Evolutionary conservation across 1,140 invertebrate genomes (phyloP).

Genomic region (Neodiprion fabricii): DNA sequence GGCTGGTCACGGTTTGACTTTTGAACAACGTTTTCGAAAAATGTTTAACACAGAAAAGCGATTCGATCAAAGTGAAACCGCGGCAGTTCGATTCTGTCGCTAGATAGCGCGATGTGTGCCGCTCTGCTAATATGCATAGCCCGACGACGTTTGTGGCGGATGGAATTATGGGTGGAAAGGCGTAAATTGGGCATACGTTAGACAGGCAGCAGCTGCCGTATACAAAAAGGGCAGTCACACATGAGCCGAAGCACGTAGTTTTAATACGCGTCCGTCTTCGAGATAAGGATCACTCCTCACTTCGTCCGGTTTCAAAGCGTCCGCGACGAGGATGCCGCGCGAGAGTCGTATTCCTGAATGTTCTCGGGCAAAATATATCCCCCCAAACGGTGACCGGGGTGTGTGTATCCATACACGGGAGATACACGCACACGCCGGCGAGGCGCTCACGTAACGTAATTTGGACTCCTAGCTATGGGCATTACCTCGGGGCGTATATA

Average conservation of each 20-base stretch:
- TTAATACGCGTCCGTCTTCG: constrained; percentile 7
- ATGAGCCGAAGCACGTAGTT: constrained; percentile 4
- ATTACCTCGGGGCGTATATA: neutral
- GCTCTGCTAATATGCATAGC: neutral
- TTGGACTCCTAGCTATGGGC: neutral
- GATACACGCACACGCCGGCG: neutral
- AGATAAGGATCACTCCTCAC: constrained; percentile 7
- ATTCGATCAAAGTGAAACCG: neutral
- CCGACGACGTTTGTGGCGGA: constrained; percentile 6
- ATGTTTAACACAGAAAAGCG: neutral
- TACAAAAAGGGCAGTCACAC: constrained; percentile 1
- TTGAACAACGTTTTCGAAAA: too few relatives aligned
- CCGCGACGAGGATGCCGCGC: neutral
- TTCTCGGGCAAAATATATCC: neutral
- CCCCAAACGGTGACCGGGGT: neutral
- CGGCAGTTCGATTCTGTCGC: neutral
- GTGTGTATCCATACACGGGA: neutral
- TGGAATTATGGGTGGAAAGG: constrained; percentile 7
- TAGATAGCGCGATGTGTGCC: neutral
- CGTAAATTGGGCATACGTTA: constrained; percentile 7
- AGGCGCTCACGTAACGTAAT: neutral
- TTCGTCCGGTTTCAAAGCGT: neutral
- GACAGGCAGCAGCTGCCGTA: neutral
- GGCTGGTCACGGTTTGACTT: too few relatives aligned
- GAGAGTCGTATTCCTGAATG: neutral